A percentile compares a stretch with the other conserved stretches of the same genome.
phyloP scores from a whole-genome alignment of 2,113 vertebrate genomes.

The Pipa parva region DNA sequence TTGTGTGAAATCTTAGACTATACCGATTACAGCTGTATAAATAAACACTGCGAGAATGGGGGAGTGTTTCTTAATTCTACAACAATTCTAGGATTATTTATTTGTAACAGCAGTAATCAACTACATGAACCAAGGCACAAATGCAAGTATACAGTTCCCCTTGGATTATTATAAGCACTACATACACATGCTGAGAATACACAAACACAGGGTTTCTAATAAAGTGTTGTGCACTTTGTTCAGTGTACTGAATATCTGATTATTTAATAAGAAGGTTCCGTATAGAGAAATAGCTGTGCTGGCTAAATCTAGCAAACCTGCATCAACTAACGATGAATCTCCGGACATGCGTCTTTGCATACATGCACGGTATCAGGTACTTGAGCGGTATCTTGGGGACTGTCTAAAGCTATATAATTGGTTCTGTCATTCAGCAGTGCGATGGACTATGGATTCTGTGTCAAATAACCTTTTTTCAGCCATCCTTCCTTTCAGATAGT shows the following conservation, averaged over 20 bases:
- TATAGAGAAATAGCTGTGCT: background rate
- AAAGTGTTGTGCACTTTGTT: background rate
- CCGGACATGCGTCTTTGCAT: slow-evolving; percentile 14
- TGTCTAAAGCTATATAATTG: slow-evolving; percentile 25
- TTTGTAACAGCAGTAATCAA: background rate
- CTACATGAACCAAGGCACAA: background rate
- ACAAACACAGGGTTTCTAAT: background rate
- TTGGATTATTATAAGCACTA: background rate
- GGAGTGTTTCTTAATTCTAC: background rate
- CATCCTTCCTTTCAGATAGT: background rate
- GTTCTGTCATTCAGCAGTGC: slow-evolving; percentile 35
- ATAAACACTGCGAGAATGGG: background rate
- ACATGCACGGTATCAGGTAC: background rate
- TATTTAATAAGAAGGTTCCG: no score
- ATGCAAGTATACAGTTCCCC: background rate
- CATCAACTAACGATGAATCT: background rate
- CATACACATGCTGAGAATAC: background rate
- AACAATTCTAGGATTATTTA: background rate
- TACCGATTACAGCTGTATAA: slow-evolving; percentile 7
- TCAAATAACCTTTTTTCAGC: slow-evolving; percentile 20
- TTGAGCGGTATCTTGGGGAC: slow-evolving; percentile 30
- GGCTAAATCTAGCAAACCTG: background rate
- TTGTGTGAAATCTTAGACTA: background rate
- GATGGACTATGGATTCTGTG: slow-evolving; percentile 31
- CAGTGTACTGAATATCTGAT: no score